Conservation (phyloP, 53 echinoderm and acorn worm species). For the Pentamera pediparva region DNA sequence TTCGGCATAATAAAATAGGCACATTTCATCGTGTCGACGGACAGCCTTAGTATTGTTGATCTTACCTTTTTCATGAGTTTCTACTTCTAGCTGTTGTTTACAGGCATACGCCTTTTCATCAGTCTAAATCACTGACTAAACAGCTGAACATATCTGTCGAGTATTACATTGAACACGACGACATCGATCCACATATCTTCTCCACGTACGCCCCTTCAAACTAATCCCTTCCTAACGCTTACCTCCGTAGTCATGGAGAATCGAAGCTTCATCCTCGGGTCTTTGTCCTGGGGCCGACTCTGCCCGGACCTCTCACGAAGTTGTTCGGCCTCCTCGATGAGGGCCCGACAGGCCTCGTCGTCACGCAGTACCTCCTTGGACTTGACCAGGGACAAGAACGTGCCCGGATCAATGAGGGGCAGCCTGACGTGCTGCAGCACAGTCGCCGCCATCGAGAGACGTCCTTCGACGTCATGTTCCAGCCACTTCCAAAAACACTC, state of each 20-base stretch:
- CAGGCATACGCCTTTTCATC: too few species aligned
- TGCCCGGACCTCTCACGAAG: slow-evolving; percentile 58
- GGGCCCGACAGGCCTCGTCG: slow-evolving; percentile 42
- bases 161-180: too few species aligned
- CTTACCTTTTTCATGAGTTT: too few species aligned
- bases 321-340: slow-evolving; percentile 57
- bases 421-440: slow-evolving; percentile 70
- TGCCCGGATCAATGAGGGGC: slow-evolving; percentile 68
- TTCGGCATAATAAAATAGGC: too few species aligned
- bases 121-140: too few species aligned
- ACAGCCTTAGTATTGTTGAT: too few species aligned
- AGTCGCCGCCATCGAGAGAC: slow-evolving; percentile 34
- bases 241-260: slow-evolving; percentile 94
- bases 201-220: too few species aligned
- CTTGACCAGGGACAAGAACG: slow-evolving; percentile 54
- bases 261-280: slow-evolving; percentile 69
- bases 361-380: slow-evolving; percentile 46
- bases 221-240: too few species aligned
- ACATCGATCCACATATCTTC: too few species aligned
- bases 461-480: slow-evolving; percentile 45
- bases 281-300: slow-evolving; percentile 51
- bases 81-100: too few species aligned
- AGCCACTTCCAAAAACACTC: slow-evolving; percentile 84
- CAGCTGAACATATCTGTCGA: too few species aligned
- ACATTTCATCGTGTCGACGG: too few species aligned